These are phyloP conservation scores for Lycophotia porphyrea DNA, from an alignment of 2,888 invertebrate genomes.

Conservation along the genomic window DNA sequence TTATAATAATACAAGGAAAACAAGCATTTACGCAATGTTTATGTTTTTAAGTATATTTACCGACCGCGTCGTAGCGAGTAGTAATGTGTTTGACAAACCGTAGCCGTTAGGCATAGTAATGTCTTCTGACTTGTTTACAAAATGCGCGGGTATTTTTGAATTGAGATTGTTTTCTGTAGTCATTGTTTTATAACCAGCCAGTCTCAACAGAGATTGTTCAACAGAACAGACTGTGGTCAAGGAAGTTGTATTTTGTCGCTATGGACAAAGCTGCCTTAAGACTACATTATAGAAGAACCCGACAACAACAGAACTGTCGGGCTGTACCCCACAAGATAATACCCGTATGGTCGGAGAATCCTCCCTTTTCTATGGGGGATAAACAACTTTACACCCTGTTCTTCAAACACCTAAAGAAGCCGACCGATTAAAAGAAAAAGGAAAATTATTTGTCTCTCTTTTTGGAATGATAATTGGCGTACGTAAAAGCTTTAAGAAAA, in stretches of 20 bases:
- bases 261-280: neutral
- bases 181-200: neutral
- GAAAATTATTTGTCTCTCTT: neutral
- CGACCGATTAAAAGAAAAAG: too few relatives aligned
- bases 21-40: conserved; percentile 55
- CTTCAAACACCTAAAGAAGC: too few relatives aligned
- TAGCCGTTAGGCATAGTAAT: conserved; percentile 39
- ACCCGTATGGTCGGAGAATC: too few relatives aligned
- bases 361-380: too few relatives aligned
- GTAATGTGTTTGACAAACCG: conserved; percentile 59
- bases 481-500: neutral
- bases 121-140: conserved; percentile 36
- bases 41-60: conserved; percentile 58
- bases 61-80: conserved; percentile 45
- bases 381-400: too few relatives aligned
- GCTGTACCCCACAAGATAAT: too few relatives aligned
- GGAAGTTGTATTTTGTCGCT: neutral
- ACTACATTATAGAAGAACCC: too few relatives aligned
- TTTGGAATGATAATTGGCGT: neutral
- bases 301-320: too few relatives aligned
- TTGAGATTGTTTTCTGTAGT: neutral
- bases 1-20: conserved; percentile 35
- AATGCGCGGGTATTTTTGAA: conserved; percentile 22
- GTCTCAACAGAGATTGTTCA: neutral
- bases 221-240: neutral